Percentiles rank a stretch among this genome's conserved stretches.
Conservation (phyloP, 2,797 vertebrate genomes). For the Odontamblyopus rebecca region DNA sequence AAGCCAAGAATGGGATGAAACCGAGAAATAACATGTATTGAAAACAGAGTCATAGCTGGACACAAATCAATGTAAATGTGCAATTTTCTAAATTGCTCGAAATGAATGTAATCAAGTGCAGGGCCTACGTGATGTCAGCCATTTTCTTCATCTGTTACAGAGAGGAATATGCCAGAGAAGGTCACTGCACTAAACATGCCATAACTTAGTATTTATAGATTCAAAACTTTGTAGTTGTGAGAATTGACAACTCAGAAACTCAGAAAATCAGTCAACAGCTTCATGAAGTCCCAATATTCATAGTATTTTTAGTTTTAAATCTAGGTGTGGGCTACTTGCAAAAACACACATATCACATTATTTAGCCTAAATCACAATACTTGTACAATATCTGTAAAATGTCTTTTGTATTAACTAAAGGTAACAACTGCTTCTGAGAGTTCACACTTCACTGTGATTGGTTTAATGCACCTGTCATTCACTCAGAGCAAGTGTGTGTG, state of each 20-base stretch:
- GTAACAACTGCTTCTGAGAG: too few species aligned
- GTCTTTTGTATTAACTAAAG: too few species aligned
- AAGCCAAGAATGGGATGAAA: neutral
- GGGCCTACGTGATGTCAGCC: neutral
- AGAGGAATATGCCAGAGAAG: neutral
- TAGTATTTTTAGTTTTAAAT: too few species aligned
- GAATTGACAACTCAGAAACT: neutral
- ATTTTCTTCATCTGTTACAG: neutral
- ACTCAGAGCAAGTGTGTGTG: too few species aligned
- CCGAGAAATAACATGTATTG: neutral
- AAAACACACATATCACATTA: too few species aligned
- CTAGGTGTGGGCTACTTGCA: too few species aligned
- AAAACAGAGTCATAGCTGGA: conserved; percentile 4
- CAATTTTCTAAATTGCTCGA: conserved; percentile 5
- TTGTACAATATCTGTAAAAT: too few species aligned
- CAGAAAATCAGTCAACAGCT: neutral
- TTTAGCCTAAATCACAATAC: too few species aligned
- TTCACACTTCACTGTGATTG: too few species aligned
- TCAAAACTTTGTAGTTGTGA: neutral
- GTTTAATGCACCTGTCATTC: too few species aligned
- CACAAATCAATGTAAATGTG: conserved; percentile 14
- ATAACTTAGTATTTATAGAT: too few species aligned
- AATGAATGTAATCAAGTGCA: conserved; percentile 4
- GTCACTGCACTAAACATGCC: too few species aligned
- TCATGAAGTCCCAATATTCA: neutral